These are phyloP conservation scores for Carcina quercana DNA, from an alignment of 2,888 invertebrate genomes.

Conservation along the genomic window DNA sequence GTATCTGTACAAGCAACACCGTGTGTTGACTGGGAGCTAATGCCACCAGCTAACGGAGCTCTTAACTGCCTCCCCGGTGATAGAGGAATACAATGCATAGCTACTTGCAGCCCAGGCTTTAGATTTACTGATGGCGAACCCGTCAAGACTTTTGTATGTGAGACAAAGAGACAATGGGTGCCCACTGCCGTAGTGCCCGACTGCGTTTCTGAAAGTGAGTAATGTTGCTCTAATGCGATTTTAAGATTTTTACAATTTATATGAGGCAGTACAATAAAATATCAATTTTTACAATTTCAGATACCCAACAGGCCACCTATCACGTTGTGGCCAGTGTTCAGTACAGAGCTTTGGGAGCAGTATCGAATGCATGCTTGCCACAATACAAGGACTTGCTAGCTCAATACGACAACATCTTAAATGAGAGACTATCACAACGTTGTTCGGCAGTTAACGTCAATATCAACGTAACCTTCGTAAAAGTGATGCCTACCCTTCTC, in stretches of 20 bases:
- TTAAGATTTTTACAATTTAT: background rate
- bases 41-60: constrained; percentile 91
- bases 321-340: constrained; percentile 90
- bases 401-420: constrained; percentile 86
- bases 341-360: constrained; percentile 93
- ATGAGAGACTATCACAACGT: constrained; percentile 88
- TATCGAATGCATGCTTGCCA: constrained; percentile 86
- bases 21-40: constrained; percentile 96
- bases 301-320: constrained; percentile 96
- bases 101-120: constrained; percentile 91
- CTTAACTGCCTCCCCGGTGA: constrained; percentile 90
- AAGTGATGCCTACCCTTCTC: constrained; percentile 83
- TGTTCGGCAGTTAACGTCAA: constrained; percentile 96
- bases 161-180: constrained; percentile 86
- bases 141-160: constrained; percentile 90
- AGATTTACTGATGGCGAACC: constrained; percentile 94
- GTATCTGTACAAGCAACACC: constrained; percentile 94
- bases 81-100: constrained; percentile 89
- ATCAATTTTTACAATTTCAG: constrained; percentile 47
- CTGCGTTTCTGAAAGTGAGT: constrained; percentile 92
- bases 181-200: constrained; percentile 94
- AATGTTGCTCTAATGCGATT: no score
- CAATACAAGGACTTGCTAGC: constrained; percentile 89
- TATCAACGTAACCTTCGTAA: constrained; percentile 93
- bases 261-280: background rate